Evolutionary conservation across 2,797 vertebrate species (phyloP), one percentile per base, ranked within the genome.

Genomic region (Crocidura indochinensis): DNA sequence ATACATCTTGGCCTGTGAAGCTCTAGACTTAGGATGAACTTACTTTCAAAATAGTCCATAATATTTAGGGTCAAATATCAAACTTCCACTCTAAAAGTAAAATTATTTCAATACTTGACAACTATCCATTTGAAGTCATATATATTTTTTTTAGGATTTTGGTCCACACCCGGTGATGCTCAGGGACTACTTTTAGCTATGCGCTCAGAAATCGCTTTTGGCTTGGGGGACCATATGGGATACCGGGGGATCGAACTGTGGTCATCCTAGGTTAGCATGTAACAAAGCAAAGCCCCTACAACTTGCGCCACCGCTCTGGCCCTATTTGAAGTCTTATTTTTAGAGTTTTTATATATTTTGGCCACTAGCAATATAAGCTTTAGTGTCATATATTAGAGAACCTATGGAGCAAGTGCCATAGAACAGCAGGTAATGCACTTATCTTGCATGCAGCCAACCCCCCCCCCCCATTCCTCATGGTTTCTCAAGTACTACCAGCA

Each of bases 71-170:
- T 44, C n/a, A 64, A 17, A 19, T 53, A 15, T 79, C 49, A 93
- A 74, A 26, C n/a, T n/a, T 51, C 9, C 75, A 44, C 31, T 27
- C 88, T 91, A 15, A 65, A 31, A 49, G 12, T 62, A 3, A 10
- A 68, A 8, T 88, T 9, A 65, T 81, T 92, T 87, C 14, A 84
- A 8, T 84, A 81, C 4, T 87, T 78, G 64, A 91, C 14, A n/a
- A 14, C 0, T 64, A 29, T 68, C 74, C 8, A 83, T 26, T 84
- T 17, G n/a, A 60, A 76, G 4, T 47, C 22, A 81, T 81, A 8
- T n/a, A 38, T 38, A 38, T 27, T 38, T 82, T 49, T 72, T 78
- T 38, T 64, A 1, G 73, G 29, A 47, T 4, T 65, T 84, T 81
- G 84, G 53, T 10, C 1, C 24, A 90, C 1, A 38, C 38, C 38